Percentiles rank a stretch among this genome's conserved stretches.
Evolutionary conservation across 2,888 invertebrate genomes (phyloP).

Genomic region (Cosmopolites sordidus): DNA sequence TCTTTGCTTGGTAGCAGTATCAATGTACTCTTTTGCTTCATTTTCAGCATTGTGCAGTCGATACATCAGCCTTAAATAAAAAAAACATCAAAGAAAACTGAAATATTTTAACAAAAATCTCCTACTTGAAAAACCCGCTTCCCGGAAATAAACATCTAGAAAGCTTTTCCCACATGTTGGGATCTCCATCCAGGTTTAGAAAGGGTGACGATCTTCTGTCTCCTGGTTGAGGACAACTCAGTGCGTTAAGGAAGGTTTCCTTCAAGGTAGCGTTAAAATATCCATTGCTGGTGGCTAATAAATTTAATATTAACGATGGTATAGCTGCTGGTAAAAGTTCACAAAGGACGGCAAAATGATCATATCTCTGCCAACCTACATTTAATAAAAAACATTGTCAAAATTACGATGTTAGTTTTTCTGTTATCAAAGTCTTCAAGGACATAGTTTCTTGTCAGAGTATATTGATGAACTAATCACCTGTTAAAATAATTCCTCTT

Average conservation of each 20-base stretch:
- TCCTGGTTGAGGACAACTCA: conserved; percentile 52
- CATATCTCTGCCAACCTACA: conserved; percentile 55
- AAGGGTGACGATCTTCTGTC: conserved; percentile 45
- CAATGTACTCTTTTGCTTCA: conserved; percentile 47
- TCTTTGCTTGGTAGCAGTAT: conserved; percentile 41
- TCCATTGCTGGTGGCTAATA: conserved; percentile 58
- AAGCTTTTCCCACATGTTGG: conserved; percentile 60
- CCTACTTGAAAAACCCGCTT: conserved; percentile 52
- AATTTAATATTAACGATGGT: conserved; percentile 60
- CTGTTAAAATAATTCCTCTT: conserved; percentile 54
- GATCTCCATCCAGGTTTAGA: conserved; percentile 57
- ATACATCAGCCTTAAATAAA: conserved; percentile 46
- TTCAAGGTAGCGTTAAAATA: conserved; percentile 56
- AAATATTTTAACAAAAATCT: conserved; percentile 21
- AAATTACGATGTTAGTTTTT: no score
- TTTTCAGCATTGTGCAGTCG: conserved; percentile 47
- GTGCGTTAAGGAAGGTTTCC: conserved; percentile 45
- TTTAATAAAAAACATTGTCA: neutral
- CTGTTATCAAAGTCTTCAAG: no score
- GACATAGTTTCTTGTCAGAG: no score
- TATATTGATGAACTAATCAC: conserved; percentile 7
- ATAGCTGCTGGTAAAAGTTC: conserved; percentile 63
- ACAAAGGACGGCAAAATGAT: conserved; percentile 69
- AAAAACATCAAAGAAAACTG: neutral
- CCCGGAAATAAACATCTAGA: conserved; percentile 63